Evolutionary conservation across 2,797 vertebrate genomes (phyloP), one percentile per base, ranked within the genome.

Genomic region (Tarsius wallacei): DNA sequence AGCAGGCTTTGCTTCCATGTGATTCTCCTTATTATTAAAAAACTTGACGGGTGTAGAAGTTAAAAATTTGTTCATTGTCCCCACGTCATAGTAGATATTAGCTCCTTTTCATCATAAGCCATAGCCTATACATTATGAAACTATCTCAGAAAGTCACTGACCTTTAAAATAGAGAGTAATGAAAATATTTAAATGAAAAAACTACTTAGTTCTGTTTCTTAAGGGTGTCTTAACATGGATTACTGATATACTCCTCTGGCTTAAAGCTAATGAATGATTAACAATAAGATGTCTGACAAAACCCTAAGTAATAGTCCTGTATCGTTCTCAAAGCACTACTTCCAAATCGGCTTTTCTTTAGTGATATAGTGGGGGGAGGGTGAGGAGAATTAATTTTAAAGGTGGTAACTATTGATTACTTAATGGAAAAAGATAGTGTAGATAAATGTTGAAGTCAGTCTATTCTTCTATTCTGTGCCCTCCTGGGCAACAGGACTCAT

Each of bases 381-480:
- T 98, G 96, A 13, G 96, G 96, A 98, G 96, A 98, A 99, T 98
- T 98, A 90, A 98, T 98, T 98, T 98, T 98, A 97, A 99, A 98
- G 97, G 97, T 98, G 98, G 97, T 98, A 96, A 97, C 95, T 99
- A 99, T 98, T 98, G 98, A 99, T 99, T 98, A 97, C 96, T 99
- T 99, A 99, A 99, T 99, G 98, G 98, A 98, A 98, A 95, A 98
- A 97, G 94, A 98, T 97, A 97, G 96, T 97, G 66, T 95, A 81
- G 94, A 98, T 97, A 99, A 98, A 93, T 97, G 98, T 98, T 99
- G 98, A 99, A 98, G 93, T 81, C 97, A 98, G 95, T 97, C 96
- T 98, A 97, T 98, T 98, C 96, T 89, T 97, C 96, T 98, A 97
- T 98, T 98, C 96, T 89, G 76, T 97, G 98, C 97, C 98, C 98